These are phyloP conservation scores for Saccostrea cuccullata DNA, from an alignment of 1,140 invertebrate genomes.

Conservation along the genomic window DNA sequence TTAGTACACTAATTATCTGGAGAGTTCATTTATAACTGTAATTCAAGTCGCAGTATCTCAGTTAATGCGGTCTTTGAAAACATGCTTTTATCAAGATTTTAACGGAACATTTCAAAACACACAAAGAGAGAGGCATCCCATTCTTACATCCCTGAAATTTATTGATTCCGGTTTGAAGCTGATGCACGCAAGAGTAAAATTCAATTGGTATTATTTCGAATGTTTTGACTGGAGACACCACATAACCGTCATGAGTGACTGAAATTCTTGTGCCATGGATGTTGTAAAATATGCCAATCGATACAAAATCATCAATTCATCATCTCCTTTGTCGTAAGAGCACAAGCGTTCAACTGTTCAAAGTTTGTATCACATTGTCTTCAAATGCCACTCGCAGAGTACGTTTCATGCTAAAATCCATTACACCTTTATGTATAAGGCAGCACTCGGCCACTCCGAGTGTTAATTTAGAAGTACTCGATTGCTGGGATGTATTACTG, in stretches of 20 bases:
- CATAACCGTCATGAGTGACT: constrained; percentile 8
- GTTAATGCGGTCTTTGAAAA: background rate
- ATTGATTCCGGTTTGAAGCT: background rate
- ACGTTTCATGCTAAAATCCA: background rate
- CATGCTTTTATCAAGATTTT: background rate
- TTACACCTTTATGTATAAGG: background rate
- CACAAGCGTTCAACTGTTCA: constrained; percentile 19
- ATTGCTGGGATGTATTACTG: background rate
- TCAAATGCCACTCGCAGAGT: background rate
- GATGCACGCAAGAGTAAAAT: constrained; percentile 20
- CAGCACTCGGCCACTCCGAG: background rate
- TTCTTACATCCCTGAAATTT: background rate
- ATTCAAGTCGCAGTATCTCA: background rate
- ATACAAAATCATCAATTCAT: background rate
- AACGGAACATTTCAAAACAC: constrained; percentile 20
- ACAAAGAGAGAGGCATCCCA: background rate
- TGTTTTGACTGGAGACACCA: constrained; percentile 18
- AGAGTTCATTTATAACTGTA: background rate
- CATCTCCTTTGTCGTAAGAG: background rate
- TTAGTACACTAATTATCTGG: constrained; percentile 12
- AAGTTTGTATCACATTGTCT: constrained; percentile 7
- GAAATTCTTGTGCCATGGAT: constrained; percentile 2
- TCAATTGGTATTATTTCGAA: background rate
- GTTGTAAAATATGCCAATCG: constrained; percentile 19
- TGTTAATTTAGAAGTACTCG: background rate